Evolutionary conservation across 2,888 invertebrate species (phyloP), one percentile per base, ranked within the genome.

Genomic region (Pyrgus malvae): DNA sequence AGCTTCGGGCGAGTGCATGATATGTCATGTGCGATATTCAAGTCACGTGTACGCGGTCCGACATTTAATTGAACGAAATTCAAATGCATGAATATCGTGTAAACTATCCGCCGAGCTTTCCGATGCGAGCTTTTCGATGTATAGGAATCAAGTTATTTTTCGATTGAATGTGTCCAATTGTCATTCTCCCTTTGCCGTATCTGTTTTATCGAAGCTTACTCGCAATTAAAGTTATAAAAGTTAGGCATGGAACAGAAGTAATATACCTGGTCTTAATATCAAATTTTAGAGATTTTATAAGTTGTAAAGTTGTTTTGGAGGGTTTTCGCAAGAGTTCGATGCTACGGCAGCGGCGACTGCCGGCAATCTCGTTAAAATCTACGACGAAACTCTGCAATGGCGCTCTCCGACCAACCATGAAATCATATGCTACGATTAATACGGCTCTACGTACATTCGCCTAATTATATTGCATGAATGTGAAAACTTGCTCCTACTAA

Each of bases 331-430:
- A 60, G 70, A 83, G 76, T 83, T 80, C 73, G 77, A 76, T 73
- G 74, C 71, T 69, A 71, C 72, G 70, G 74, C 69, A 72, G 68
- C 70, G 74, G 76, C 78, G 78, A 76, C 79, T 75, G 73, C 72
- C 68, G 74, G 78, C 85, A 86, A 89, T 88, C 83, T 87, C 82
- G 84, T 88, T 87, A 89, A 88, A 86, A 86, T 81, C 76, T 80
- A 78, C 80, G 74, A 70, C 71, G 74, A 73, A 80, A 83, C 82
- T 81, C 79, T 60, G 72, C 74, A 70, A 73, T 75, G 70, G 65
- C 73, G 69, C 21, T 72, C 71, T 72, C 69, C 45, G 68, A 70
- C 72, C 74, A 78, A 80, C 78, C 82, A 77, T 78, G 74, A 78
- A 80, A 83, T 78, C 78, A 77, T 73, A 78, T 76, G 70, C 72